phyloP scores from a whole-genome alignment of 2,113 vertebrate species.

The Pomatostomus ruficeps region DNA sequence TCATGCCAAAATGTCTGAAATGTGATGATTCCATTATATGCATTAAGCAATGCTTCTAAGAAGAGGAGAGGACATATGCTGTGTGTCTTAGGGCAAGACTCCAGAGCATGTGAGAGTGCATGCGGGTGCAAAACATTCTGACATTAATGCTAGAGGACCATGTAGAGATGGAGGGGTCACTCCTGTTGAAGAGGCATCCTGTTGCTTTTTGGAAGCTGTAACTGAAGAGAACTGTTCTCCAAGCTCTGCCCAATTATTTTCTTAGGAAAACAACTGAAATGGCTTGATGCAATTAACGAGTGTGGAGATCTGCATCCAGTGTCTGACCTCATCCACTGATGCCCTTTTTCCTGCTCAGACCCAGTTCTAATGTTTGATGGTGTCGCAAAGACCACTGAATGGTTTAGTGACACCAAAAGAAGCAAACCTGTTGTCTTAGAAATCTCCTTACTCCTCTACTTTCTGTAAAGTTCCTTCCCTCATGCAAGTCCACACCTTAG shows the following conservation, averaged over 20 bases:
- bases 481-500: neutral
- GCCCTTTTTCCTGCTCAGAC: neutral
- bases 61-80: neutral
- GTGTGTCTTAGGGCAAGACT: neutral
- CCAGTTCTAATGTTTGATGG: neutral
- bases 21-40: neutral
- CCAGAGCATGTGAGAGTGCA: fast-evolving
- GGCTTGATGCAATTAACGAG: neutral
- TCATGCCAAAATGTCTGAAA: neutral
- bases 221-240: neutral
- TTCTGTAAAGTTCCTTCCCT: neutral
- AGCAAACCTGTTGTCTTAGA: neutral
- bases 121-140: neutral
- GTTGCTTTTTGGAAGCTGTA: neutral
- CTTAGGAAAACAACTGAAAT: neutral
- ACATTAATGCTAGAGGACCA: neutral
- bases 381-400: neutral
- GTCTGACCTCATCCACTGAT: neutral
- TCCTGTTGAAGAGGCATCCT: neutral
- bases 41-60: fast-evolving
- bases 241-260: neutral
- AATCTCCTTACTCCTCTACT: neutral
- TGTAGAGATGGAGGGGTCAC: neutral
- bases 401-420: neutral
- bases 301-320: neutral